These are phyloP conservation scores for Tenebrosternarchus preto DNA, from an alignment of 2,113 vertebrate species.

Conservation along the genomic window DNA sequence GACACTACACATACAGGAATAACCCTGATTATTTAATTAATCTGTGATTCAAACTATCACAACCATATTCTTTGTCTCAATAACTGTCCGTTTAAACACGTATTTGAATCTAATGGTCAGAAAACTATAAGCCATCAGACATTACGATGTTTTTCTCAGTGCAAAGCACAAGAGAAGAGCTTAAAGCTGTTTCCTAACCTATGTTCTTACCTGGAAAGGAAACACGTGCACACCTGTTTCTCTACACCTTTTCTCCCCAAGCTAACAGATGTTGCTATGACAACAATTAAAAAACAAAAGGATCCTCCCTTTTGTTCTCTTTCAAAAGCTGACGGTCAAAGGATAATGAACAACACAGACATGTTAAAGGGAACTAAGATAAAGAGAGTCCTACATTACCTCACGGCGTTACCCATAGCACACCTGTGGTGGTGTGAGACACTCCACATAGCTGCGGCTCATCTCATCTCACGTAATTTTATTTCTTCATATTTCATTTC, in stretches of 20 bases:
- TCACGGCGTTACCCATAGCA: background rate
- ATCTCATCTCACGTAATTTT: too few species aligned
- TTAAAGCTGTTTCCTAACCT: slow-evolving; percentile 49
- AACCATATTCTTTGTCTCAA: too few species aligned
- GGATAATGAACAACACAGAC: background rate
- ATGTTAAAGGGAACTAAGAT: background rate
- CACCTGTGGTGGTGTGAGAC: background rate
- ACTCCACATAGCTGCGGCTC: background rate
- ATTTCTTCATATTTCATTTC: too few species aligned
- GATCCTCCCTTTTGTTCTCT: background rate
- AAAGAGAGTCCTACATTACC: background rate
- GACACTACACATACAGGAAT: too few species aligned
- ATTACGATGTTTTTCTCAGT: background rate
- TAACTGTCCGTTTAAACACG: background rate
- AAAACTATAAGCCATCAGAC: background rate
- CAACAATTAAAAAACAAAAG: slow-evolving; percentile 20
- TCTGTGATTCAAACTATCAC: too few species aligned
- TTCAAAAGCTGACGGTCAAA: background rate
- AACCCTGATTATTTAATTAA: too few species aligned
- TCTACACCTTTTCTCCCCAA: slow-evolving; percentile 6
- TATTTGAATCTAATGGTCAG: background rate
- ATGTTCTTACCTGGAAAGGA: slow-evolving; percentile 43
- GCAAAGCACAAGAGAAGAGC: background rate
- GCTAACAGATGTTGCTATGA: slow-evolving; percentile 7
- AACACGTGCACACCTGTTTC: slow-evolving; percentile 26